These are phyloP conservation scores for Nesoenas mayeri DNA, from an alignment of 2,113 vertebrate species.

Conservation along the genomic window DNA sequence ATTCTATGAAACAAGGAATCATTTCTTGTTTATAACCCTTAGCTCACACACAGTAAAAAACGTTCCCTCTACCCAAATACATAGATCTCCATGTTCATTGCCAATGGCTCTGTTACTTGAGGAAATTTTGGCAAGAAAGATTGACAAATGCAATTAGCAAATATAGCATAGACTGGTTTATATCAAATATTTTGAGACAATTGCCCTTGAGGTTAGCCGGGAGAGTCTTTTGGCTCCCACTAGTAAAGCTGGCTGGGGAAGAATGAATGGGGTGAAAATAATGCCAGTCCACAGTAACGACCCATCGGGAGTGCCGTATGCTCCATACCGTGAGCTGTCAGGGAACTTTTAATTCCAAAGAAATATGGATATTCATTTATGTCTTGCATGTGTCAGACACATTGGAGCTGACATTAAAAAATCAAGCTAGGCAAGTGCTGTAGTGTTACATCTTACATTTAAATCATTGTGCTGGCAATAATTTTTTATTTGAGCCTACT, in stretches of 20 bases:
- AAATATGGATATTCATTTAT: slow-evolving; percentile 62
- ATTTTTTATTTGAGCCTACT: slow-evolving; percentile 61
- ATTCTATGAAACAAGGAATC: neutral
- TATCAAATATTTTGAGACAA: slow-evolving; percentile 47
- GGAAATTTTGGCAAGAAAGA: slow-evolving; percentile 19
- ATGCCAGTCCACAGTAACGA: neutral
- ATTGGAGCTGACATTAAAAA: slow-evolving; percentile 47
- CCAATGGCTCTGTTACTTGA: slow-evolving; percentile 21
- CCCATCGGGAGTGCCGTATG: neutral
- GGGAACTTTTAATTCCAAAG: slow-evolving; percentile 34
- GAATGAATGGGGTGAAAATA: slow-evolving; percentile 16
- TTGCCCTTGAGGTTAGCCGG: neutral
- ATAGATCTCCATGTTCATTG: neutral
- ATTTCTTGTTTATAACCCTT: neutral
- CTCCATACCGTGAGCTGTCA: neutral
- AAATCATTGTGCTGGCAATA: slow-evolving; percentile 60
- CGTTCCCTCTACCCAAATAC: neutral
- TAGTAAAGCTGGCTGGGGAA: neutral
- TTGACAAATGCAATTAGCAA: slow-evolving; percentile 48
- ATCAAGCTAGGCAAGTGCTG: slow-evolving; percentile 52
- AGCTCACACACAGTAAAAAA: neutral
- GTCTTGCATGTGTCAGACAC: slow-evolving; percentile 52
- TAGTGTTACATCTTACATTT: slow-evolving; percentile 61
- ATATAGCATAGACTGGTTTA: slow-evolving; percentile 31
- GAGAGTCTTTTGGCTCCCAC: neutral